Evolutionary conservation across 2,113 vertebrate species (phyloP), one percentile per base, ranked within the genome.

Genomic region (Machaerirhynchus nigripectus): DNA sequence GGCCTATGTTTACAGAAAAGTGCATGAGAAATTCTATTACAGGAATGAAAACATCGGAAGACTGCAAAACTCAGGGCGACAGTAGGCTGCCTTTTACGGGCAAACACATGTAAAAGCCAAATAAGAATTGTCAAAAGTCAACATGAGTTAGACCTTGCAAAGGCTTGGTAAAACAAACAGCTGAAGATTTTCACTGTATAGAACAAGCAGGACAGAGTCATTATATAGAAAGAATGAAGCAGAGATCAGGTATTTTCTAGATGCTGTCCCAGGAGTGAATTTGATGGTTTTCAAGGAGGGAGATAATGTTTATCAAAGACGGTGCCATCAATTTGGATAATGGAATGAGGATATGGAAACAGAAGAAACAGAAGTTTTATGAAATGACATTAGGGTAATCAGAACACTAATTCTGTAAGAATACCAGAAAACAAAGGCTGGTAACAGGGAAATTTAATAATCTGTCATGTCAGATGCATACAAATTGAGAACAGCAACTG

Each of bases 381-480:
- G 40, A 47, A 79, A 49, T 79, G 65, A 79, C 33, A 44, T 94
- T 78, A 81, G 20, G 6, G n/a, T 59, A 82, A 91, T 83, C 92
- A 93, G 74, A 85, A 79, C 24, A 44, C n/a, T 76, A 56, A 53
- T 91, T 93, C 84, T 87, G 35, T 37, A 94, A 87, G 52, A 91
- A 84, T 46, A 91, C 39, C 92, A 96, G 74, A 87, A 87, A 91
- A 93, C 52, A 84, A 84, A 87, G 53, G 53, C 84, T 87, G 19
- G 56, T 78, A 93, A 59, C 9, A 47, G 13, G 19, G 56, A 85
- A 75, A 89, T 94, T 53, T 85, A 91, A 79, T 90, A 85, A 87
- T 82, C 44, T 85, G 49, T 82, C 74, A 67, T 27, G 35, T 91
- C 46, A 95, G 88, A 65, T 55, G 56, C 49, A 89, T 70, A 57